These are phyloP conservation scores for Pangasius macronema DNA, from an alignment of 2,797 vertebrate species.

Conservation along the genomic window DNA sequence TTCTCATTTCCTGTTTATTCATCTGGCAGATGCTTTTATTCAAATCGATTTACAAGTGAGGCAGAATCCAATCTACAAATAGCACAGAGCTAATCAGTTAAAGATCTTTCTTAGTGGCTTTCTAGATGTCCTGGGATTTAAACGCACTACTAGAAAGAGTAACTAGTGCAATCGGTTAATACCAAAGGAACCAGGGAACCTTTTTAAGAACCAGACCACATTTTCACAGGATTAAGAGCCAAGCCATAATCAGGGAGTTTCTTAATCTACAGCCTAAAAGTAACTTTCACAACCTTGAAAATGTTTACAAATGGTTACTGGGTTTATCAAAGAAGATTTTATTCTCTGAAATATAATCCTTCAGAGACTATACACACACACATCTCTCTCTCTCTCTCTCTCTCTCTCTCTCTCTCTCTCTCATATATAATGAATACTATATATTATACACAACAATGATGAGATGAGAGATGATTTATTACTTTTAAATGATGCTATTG, in stretches of 20 bases:
- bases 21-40: constrained; percentile 14
- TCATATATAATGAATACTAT: neutral
- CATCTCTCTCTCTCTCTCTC: too few species aligned
- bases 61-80: neutral
- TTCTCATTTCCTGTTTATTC: constrained; percentile 14
- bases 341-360: neutral
- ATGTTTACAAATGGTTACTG: neutral
- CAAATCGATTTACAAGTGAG: neutral
- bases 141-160: too few species aligned
- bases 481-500: neutral
- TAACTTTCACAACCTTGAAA: neutral
- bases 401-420: too few species aligned
- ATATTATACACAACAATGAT: neutral
- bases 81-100: neutral
- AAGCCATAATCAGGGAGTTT: neutral
- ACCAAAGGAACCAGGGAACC: neutral
- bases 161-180: neutral
- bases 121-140: neutral
- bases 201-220: neutral
- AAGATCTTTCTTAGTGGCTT: neutral
- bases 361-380: neutral
- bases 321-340: neutral
- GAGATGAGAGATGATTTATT: neutral
- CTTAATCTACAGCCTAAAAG: neutral
- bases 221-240: neutral